Evolutionary conservation across 2,888 invertebrate genomes (phyloP), one percentile per base, ranked within the genome.

Genomic region (Byasa hedistus): DNA sequence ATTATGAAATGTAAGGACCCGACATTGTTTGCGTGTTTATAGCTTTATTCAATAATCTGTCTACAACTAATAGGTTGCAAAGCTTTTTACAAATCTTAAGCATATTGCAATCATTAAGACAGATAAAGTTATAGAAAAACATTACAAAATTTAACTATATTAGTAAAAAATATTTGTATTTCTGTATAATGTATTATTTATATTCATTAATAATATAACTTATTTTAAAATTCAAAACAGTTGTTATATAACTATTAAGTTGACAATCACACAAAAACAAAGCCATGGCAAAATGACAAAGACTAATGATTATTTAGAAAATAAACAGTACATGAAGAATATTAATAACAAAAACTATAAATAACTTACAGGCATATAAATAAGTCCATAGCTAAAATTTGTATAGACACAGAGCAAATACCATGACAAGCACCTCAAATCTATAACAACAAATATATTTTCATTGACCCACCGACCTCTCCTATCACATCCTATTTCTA

Each of bases 371-470:
- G 84, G 84, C 85, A 80, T 73, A 71, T 70, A 81, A 79, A 81
- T 71, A 81, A 81, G 82, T 79, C 82, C 81, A 82, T 82, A 76
- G 67, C 79, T 75, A 75, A 69, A 77, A 78, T 72, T 73, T 77
- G 70, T 75, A 71, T 77, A 79, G 73, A 75, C 74, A 85, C 84
- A 82, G 87, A 88, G 88, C 87, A 87, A 88, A 89, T 83, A 84
- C 87, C 88, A 89, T 87, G 85, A 84, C 79, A 77, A 79, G 75
- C 78, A 79, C 76, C 76, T 81, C 83, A 83, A 81, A 74, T 77
- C 75, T 80, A 59, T 55, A 56, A 24, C 56, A 24, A 82, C 71
- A 83, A 82, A 81, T 77, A 79, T 75, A 81, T 83, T 83, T 81
- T 82, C 81, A 81, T 79, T 85, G 80, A 85, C 86, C 86, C 82